Evolutionary conservation across 1,140 invertebrate species (phyloP), one percentile per base, ranked within the genome.

Genomic region (Cydia fagiglandana): DNA sequence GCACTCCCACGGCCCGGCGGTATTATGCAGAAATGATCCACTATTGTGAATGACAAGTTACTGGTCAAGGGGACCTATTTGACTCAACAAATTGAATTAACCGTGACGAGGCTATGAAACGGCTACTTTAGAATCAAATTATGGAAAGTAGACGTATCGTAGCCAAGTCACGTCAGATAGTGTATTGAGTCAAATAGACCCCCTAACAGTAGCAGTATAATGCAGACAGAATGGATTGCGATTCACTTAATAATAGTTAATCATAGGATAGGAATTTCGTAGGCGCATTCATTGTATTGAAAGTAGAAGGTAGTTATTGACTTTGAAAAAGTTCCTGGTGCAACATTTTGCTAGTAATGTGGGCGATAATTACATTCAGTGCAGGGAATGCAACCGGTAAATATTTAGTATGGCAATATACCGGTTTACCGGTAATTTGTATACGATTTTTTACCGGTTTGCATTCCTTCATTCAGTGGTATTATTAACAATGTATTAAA

Each of bases 21-120:
- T 53, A 53, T 53, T 53, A 53, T 53, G 50, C 50, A 53, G n/a
- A 53, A 47, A 53, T 53, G 50, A 53, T 53, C 50, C 50, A n/a
- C 50, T 53, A 53, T 53, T 53, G 50, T 17, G 6, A n/a, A 53
- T 53, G 50, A 53, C 50, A 53, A 4, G 13, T 15, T 53, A 53
- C 47, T 53, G 47, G 47, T 53, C 47, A 47, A 50, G 47, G n/a
- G n/a, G 50, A n/a, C 50, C 50, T 53, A 7, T 53, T 53, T 53
- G 50, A 53, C 50, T 53, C 12, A 15, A 15, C 12, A 12, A 47
- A 47, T 13, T 47, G 12, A 47, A 12, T 12, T 12, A 3, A 28
- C 3, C 45, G 9, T 41, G 45, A 47, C 45, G 45, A 15, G 45
- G 13, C 12, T 47, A 47, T 15, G 12, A 4, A 1, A 15, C 15